These are phyloP conservation scores for Platyscapa corneri DNA, from an alignment of 1,140 invertebrate genomes.

Conservation along the genomic window DNA sequence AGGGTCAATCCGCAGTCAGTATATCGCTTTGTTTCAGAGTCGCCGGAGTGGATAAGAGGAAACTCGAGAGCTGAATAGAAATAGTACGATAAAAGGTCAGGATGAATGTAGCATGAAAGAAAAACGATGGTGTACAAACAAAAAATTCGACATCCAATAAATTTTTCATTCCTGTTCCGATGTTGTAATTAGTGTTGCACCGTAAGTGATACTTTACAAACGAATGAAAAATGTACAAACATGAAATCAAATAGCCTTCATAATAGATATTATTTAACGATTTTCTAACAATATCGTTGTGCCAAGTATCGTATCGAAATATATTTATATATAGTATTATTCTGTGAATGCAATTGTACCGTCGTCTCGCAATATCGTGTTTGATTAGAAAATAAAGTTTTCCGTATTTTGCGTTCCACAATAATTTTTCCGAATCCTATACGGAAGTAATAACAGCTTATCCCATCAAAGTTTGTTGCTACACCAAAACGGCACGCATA, in stretches of 20 bases:
- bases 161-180: neutral
- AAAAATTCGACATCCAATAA: neutral
- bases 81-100: conserved; percentile 27
- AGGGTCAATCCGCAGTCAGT: neutral
- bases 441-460: conserved; percentile 5
- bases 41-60: neutral
- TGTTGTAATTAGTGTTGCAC: conserved; percentile 10
- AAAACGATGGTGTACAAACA: conserved; percentile 16
- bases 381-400: neutral
- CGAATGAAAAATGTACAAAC: neutral
- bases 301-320: too few relatives aligned
- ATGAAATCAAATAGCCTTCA: neutral
- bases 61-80: conserved; percentile 31
- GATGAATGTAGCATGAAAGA: neutral
- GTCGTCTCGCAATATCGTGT: neutral
- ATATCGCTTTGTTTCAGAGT: neutral
- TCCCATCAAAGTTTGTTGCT: conserved; percentile 48
- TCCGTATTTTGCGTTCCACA: neutral
- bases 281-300: too few relatives aligned
- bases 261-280: neutral
- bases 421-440: neutral
- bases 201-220: neutral
- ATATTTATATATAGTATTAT: too few relatives aligned
- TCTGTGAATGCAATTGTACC: too few relatives aligned
- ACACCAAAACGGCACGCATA: conserved; percentile 29